These are phyloP conservation scores for Meiosimyza decipiens DNA, from an alignment of 2,888 invertebrate genomes.

Conservation along the genomic window DNA sequence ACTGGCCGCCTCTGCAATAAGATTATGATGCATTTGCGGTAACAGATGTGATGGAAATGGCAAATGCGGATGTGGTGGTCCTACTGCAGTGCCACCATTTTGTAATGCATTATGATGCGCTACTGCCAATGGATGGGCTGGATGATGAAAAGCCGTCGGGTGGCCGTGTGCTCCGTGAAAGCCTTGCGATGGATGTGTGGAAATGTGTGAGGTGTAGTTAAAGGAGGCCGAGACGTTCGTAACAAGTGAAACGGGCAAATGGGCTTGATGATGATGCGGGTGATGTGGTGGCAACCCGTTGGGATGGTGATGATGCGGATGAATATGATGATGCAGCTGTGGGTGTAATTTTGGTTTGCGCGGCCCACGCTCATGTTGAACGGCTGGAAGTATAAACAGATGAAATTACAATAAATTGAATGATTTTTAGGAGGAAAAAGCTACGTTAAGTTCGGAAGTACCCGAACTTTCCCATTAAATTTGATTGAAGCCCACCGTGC, in stretches of 20 bases:
- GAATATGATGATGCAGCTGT: conserved; percentile 64
- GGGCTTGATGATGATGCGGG: conserved; percentile 59
- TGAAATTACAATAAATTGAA: too few relatives aligned
- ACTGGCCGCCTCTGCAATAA: conserved; percentile 63
- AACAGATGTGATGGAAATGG: conserved; percentile 60
- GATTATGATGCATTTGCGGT: conserved; percentile 62
- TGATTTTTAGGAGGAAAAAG: too few relatives aligned
- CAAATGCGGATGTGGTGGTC: conserved; percentile 54
- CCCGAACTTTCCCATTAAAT: too few relatives aligned
- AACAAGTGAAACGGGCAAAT: conserved; percentile 65
- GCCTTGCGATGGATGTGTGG: conserved; percentile 57
- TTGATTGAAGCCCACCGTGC: too few relatives aligned
- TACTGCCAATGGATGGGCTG: conserved; percentile 51
- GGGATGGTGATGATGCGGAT: conserved; percentile 56
- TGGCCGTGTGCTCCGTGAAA: conserved; percentile 54
- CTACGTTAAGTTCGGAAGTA: too few relatives aligned
- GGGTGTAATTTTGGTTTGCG: conserved; percentile 88
- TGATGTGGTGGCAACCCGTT: conserved; percentile 50
- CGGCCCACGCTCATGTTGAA: conserved; percentile 96
- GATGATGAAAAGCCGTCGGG: conserved; percentile 54
- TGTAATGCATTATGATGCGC: conserved; percentile 42
- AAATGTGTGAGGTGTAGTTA: conserved; percentile 66
- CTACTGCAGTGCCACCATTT: conserved; percentile 46
- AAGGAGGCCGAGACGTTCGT: conserved; percentile 67
- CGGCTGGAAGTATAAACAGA: conserved; percentile 75